A percentile compares a stretch with the other conserved stretches of the same genome.
phyloP scores from a whole-genome alignment of 2,113 vertebrate species.

The Thamnophis sirtalis region DNA sequence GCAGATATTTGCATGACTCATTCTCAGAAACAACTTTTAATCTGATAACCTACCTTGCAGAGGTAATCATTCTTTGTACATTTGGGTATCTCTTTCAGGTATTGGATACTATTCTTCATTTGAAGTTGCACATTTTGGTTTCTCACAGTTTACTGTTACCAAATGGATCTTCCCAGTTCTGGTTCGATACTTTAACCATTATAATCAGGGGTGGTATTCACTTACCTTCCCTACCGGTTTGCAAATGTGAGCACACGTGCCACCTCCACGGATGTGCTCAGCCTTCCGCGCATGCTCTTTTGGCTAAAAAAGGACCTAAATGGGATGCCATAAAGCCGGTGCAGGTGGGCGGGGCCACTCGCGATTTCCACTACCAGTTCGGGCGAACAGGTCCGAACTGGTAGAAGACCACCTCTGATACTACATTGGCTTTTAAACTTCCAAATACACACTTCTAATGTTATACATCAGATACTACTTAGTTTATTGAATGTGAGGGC shows the following conservation, averaged over 20 bases:
- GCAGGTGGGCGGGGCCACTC: too few relatives aligned
- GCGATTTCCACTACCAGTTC: too few relatives aligned
- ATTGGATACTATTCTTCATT: background rate
- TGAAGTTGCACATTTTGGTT: background rate
- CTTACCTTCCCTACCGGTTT: too few relatives aligned
- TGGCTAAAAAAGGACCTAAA: too few relatives aligned
- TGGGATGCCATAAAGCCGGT: too few relatives aligned
- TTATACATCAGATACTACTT: background rate
- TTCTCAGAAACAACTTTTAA: constrained; percentile 91
- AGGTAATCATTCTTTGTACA: constrained; percentile 70
- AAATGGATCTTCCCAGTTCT: background rate
- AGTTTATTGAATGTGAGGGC: background rate
- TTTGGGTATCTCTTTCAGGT: background rate
- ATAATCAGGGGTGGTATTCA: too few relatives aligned
- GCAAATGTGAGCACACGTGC: too few relatives aligned
- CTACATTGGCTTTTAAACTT: background rate
- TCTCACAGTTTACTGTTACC: background rate
- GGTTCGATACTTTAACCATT: background rate
- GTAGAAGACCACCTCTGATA: background rate
- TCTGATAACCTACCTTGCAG: constrained; percentile 93
- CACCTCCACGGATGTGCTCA: too few relatives aligned
- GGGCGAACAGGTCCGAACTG: too few relatives aligned
- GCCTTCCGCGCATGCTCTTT: too few relatives aligned
- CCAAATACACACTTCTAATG: background rate
- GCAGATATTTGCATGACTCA: constrained; percentile 93